These are phyloP conservation scores for Chouioia cunea DNA, from an alignment of 2,888 invertebrate genomes.

Conservation along the genomic window DNA sequence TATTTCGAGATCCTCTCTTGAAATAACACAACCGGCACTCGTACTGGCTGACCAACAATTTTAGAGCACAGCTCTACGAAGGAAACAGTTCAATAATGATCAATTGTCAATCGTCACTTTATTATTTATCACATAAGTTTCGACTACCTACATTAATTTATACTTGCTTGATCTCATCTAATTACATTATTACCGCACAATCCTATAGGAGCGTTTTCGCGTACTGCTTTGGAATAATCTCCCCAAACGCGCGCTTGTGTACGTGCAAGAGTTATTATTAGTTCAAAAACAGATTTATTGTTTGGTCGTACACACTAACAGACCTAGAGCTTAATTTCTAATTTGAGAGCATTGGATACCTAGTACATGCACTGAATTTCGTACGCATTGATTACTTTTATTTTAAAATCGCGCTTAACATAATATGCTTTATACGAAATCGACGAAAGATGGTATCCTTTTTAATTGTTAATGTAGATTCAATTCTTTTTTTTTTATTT, in stretches of 20 bases:
- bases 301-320: constrained; percentile 37
- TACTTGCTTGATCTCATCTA: constrained; percentile 40
- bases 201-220: constrained; percentile 34
- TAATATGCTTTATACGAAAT: background rate
- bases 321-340: constrained; percentile 37
- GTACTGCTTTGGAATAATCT: constrained; percentile 25
- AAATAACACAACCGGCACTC: constrained; percentile 32
- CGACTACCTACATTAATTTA: constrained; percentile 33
- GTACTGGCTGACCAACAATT: constrained; percentile 40
- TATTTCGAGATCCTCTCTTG: background rate
- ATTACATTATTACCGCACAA: constrained; percentile 40
- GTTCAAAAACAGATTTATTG: constrained; percentile 9
- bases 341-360: constrained; percentile 28
- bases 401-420: too few relatives aligned
- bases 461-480: background rate
- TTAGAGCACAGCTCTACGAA: constrained; percentile 64
- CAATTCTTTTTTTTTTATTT: too few relatives aligned
- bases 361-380: background rate
- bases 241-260: background rate
- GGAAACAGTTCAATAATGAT: constrained; percentile 58
- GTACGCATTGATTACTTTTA: background rate
- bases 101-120: constrained; percentile 45
- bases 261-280: background rate
- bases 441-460: constrained; percentile 22
- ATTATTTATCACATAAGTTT: constrained; percentile 63